Conservation (phyloP, 2,888 invertebrate genomes). For the Oscheius onirici region DNA sequence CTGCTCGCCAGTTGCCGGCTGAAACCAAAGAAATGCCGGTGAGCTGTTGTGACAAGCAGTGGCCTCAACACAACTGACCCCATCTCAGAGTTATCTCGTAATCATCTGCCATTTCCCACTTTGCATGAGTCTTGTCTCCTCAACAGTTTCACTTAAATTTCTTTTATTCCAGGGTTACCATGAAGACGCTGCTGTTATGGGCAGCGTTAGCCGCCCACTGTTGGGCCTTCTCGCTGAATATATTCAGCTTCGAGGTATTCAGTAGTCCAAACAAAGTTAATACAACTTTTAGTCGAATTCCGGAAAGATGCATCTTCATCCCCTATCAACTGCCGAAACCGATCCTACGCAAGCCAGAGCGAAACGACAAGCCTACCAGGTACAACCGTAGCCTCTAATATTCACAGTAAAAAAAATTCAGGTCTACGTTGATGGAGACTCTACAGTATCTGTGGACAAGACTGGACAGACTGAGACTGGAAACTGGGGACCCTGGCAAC, state of each 20-base stretch:
- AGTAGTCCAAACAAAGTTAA: background rate
- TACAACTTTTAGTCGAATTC: background rate
- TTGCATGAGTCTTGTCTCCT: background rate
- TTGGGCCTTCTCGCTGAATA: conserved; percentile 28
- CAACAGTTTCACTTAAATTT: background rate
- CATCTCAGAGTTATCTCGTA: conserved; percentile 7
- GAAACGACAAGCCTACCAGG: conserved; percentile 70
- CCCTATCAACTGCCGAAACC: conserved; percentile 60
- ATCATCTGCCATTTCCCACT: background rate
- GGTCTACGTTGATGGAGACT: conserved; percentile 67
- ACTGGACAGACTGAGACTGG: conserved; percentile 67
- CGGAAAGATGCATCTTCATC: conserved; percentile 55
- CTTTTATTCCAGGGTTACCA: conserved; percentile 17
- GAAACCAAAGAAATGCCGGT: conserved; percentile 32
- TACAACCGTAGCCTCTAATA: conserved; percentile 26
- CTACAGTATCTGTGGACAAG: conserved; percentile 68
- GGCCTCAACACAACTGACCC: conserved; percentile 32
- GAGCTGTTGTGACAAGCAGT: conserved; percentile 31
- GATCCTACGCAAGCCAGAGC: conserved; percentile 55
- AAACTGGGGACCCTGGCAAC: conserved; percentile 81
- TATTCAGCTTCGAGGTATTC: conserved; percentile 22
- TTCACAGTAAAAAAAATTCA: conserved; percentile 1
- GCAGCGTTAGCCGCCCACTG: conserved; percentile 28
- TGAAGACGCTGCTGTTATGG: conserved; percentile 34
- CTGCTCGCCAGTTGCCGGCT: conserved; percentile 29